Conservation (phyloP, 2,888 invertebrate genomes). For the Campoplex capitator region DNA sequence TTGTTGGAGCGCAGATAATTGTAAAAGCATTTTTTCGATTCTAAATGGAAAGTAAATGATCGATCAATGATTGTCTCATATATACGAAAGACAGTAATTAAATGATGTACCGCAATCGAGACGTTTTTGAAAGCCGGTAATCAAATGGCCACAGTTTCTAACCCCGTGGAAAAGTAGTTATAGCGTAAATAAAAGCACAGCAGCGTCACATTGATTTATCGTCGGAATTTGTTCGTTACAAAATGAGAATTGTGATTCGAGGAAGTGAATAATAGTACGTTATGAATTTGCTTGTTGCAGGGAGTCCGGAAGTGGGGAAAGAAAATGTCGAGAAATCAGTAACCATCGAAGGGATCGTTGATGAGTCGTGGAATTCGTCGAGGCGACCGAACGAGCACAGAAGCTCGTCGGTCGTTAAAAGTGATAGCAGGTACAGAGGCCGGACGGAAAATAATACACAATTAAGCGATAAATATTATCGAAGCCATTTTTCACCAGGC, state of each 20-base stretch:
- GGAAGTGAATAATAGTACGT: constrained; percentile 42
- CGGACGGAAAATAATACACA: constrained; percentile 76
- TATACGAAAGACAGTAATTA: neutral
- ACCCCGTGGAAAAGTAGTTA: constrained; percentile 56
- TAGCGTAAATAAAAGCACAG: constrained; percentile 40
- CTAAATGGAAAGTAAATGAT: constrained; percentile 50
- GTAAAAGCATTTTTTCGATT: neutral
- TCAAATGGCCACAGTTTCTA: constrained; percentile 63
- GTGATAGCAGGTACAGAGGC: constrained; percentile 83
- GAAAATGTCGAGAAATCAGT: constrained; percentile 69
- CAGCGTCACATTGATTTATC: neutral
- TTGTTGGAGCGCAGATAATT: neutral
- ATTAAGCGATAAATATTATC: constrained; percentile 73
- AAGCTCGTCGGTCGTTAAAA: constrained; percentile 71
- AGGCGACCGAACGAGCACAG: constrained; percentile 62
- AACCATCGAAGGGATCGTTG: constrained; percentile 54
- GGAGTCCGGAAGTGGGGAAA: constrained; percentile 70
- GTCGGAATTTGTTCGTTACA: constrained; percentile 30
- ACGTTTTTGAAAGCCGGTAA: constrained; percentile 32
- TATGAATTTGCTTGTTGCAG: constrained; percentile 65
- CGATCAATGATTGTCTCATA: constrained; percentile 35
- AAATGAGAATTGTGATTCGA: constrained; percentile 8
- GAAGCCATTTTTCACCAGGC: constrained; percentile 64
- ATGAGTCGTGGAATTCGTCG: constrained; percentile 59
- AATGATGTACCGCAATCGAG: constrained; percentile 16